Evolutionary conservation across 1,140 invertebrate genomes (phyloP).

Genomic region (Arion vulgaris): DNA sequence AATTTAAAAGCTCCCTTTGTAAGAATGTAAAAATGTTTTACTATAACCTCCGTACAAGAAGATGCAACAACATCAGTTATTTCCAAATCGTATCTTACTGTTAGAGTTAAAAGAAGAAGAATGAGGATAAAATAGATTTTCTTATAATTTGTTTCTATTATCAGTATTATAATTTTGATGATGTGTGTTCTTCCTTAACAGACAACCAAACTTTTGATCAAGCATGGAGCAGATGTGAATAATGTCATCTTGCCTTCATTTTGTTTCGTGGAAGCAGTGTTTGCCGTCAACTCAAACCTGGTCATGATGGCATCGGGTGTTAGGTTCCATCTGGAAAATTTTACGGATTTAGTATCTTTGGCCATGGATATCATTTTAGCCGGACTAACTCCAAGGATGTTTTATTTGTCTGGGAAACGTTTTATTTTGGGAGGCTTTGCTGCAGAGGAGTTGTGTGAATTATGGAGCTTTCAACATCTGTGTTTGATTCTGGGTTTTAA

Average conservation of each 20-base stretch:
- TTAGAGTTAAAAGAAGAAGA: no score
- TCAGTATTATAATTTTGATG: no score
- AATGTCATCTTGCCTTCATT: slow-evolving; percentile 31
- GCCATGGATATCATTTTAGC: slow-evolving; percentile 16
- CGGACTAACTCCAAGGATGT: slow-evolving; percentile 7
- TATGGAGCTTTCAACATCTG: slow-evolving; percentile 27
- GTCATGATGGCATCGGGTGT: slow-evolving; percentile 35
- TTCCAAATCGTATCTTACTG: no score
- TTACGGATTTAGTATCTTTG: slow-evolving; percentile 17
- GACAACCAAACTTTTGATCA: slow-evolving; percentile 16
- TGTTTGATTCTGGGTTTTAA: slow-evolving; percentile 27
- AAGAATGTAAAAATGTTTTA: no score
- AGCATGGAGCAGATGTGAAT: slow-evolving; percentile 29
- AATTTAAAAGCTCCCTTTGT: no score
- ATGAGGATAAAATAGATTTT: no score
- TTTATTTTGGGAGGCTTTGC: slow-evolving; percentile 18
- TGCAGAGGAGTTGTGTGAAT: not conserved
- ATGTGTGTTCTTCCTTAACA: not conserved
- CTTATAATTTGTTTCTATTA: no score
- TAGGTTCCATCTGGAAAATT: slow-evolving; percentile 21
- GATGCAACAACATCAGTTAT: no score
- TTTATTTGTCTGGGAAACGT: slow-evolving; percentile 21
- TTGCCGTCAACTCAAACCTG: slow-evolving; percentile 26
- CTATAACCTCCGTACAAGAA: no score
- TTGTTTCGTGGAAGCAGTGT: slow-evolving; percentile 33